Percentiles rank a stretch among this genome's conserved stretches.
Conservation (phyloP, 2,797 vertebrate genomes). For the Tachyglossus aculeatus region DNA sequence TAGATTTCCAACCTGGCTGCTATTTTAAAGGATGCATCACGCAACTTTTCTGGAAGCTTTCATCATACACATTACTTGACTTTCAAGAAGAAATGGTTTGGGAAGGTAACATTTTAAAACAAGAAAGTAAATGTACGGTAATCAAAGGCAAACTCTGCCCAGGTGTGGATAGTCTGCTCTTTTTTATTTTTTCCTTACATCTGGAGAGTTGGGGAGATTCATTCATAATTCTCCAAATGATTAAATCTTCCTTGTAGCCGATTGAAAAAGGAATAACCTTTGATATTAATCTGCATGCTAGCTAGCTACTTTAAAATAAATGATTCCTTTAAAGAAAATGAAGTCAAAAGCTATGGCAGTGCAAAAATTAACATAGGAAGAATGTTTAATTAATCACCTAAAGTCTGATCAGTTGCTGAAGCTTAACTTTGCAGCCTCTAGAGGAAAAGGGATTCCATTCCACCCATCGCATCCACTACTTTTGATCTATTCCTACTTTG, state of each 20-base stretch:
- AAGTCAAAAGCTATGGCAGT: neutral
- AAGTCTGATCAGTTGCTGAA: neutral
- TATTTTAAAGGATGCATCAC: no score
- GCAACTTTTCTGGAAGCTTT: no score
- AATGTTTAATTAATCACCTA: neutral
- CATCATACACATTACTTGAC: no score
- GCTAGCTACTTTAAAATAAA: neutral
- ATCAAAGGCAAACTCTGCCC: no score
- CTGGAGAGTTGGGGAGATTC: slow-evolving; percentile 11
- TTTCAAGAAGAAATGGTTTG: no score
- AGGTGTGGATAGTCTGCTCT: no score
- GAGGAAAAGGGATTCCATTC: neutral
- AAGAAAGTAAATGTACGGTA: no score
- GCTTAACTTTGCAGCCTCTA: neutral
- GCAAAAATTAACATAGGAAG: neutral
- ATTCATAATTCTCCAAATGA: slow-evolving; percentile 7
- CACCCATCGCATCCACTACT: neutral
- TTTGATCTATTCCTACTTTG: no score
- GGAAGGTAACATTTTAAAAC: no score
- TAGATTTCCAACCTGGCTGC: no score
- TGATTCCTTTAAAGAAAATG: neutral
- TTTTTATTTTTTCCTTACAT: no score
- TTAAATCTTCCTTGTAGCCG: slow-evolving; percentile 2
- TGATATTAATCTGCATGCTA: neutral
- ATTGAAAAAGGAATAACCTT: neutral